Evolutionary conservation across 2,888 invertebrate species (phyloP).

Genomic region (Diploptera punctata): DNA sequence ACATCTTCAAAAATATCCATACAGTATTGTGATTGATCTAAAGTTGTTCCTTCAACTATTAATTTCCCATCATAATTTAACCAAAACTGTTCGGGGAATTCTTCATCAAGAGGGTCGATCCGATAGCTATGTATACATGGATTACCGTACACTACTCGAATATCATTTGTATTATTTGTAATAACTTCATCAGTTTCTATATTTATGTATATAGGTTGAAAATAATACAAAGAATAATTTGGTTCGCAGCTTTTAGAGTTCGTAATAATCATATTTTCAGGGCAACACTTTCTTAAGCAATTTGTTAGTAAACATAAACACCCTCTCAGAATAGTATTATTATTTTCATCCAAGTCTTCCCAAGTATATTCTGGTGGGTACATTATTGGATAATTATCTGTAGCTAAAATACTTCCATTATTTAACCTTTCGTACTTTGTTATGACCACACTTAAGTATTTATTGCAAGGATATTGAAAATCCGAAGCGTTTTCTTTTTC

Average conservation of each 20-base stretch:
- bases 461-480: too few species aligned
- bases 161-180: neutral
- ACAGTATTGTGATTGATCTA: slow-evolving; percentile 30
- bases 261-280: slow-evolving; percentile 26
- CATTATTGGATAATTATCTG: neutral
- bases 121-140: slow-evolving; percentile 44
- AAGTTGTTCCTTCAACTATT: neutral
- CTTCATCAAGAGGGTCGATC: slow-evolving; percentile 47
- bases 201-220: too few species aligned
- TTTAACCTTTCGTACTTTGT: neutral
- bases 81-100: slow-evolving; percentile 46
- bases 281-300: slow-evolving; percentile 55
- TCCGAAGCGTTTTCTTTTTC: too few species aligned
- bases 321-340: slow-evolving; percentile 45
- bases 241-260: too few species aligned
- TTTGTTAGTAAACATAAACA: slow-evolving; percentile 53
- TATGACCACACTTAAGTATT: neutral
- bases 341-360: neutral
- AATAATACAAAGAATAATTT: too few species aligned
- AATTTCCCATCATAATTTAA: neutral
- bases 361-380: slow-evolving; percentile 29
- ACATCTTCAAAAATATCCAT: slow-evolving; percentile 19
- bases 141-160: slow-evolving; percentile 21
- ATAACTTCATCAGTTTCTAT: neutral
- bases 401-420: neutral